A percentile compares a stretch with the other conserved stretches of the same genome.
These are phyloP conservation scores for Plestiodon gilberti DNA, from an alignment of 2,113 vertebrate genomes.

Conservation along the genomic window DNA sequence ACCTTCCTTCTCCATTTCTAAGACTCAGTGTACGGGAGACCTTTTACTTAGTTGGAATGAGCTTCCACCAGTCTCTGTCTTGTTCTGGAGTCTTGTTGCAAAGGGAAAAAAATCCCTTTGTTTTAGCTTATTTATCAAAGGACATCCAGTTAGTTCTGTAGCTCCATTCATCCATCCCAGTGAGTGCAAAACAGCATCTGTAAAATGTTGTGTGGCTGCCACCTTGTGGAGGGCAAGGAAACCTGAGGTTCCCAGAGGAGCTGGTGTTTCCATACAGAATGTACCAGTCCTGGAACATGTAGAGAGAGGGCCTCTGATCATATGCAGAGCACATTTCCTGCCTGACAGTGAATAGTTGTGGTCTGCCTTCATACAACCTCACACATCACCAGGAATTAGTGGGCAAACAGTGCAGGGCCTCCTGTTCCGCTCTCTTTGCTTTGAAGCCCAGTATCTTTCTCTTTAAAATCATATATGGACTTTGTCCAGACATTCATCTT, in stretches of 20 bases:
- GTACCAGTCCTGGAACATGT: background rate
- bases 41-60: background rate
- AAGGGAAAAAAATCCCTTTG: background rate
- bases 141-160: background rate
- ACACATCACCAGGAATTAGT: background rate
- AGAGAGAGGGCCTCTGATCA: background rate
- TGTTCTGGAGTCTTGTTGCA: background rate
- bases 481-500: too few species aligned
- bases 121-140: too few species aligned
- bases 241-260: conserved; percentile 25
- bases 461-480: background rate
- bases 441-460: background rate
- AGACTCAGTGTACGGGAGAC: too few species aligned
- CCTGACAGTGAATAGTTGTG: background rate
- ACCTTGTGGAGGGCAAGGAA: conserved; percentile 65
- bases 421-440: too few species aligned
- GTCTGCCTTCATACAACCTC: background rate
- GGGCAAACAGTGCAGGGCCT: background rate
- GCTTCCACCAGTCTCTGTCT: background rate
- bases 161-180: background rate
- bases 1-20: too few species aligned
- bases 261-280: background rate
- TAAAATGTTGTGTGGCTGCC: conserved; percentile 61
- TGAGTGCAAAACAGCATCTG: background rate
- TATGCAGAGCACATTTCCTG: background rate